Evolutionary conservation across 1,140 invertebrate species (phyloP).

Genomic region (Gonatopus flavifemur): DNA sequence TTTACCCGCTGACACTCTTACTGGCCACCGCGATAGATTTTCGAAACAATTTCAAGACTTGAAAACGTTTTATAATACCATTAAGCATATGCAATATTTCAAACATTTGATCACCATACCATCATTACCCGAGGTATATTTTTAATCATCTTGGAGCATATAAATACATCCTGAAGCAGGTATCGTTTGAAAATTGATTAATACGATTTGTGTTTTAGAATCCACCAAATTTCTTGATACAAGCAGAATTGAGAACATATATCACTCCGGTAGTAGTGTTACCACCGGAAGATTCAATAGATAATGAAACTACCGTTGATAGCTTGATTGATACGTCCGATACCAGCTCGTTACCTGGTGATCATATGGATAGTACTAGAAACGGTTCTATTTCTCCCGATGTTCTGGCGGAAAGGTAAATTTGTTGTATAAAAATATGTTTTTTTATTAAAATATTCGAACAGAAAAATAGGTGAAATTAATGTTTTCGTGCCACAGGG

Average conservation of each 20-base stretch:
- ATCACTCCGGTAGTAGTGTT: constrained; percentile 92
- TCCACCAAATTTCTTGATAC: constrained; percentile 93
- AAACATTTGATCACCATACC: constrained; percentile 94
- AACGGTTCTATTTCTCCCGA: constrained; percentile 66
- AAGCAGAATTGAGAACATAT: constrained; percentile 90
- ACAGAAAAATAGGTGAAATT: not conserved
- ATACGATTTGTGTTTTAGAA: constrained; percentile 60
- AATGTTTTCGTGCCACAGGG: constrained; percentile 59
- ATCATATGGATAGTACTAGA: constrained; percentile 56
- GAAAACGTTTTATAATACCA: constrained; percentile 91
- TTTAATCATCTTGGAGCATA: not conserved
- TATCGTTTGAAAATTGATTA: no score
- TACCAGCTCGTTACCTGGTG: constrained; percentile 59
- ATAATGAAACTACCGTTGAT: constrained; percentile 63
- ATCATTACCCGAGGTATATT: constrained; percentile 79
- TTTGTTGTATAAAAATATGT: not conserved
- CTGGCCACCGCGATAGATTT: constrained; percentile 90
- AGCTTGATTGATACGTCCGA: constrained; percentile 75
- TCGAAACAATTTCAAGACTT: constrained; percentile 85
- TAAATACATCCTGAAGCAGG: not conserved
- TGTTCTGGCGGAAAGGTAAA: constrained; percentile 58
- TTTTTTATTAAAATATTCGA: not conserved
- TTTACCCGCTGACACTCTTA: constrained; percentile 85
- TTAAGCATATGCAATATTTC: constrained; percentile 95
- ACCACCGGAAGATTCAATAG: constrained; percentile 69